Evolutionary conservation across 2,113 vertebrate species (phyloP), one percentile per base, ranked within the genome.

Genomic region (Nymphicus hollandicus): DNA sequence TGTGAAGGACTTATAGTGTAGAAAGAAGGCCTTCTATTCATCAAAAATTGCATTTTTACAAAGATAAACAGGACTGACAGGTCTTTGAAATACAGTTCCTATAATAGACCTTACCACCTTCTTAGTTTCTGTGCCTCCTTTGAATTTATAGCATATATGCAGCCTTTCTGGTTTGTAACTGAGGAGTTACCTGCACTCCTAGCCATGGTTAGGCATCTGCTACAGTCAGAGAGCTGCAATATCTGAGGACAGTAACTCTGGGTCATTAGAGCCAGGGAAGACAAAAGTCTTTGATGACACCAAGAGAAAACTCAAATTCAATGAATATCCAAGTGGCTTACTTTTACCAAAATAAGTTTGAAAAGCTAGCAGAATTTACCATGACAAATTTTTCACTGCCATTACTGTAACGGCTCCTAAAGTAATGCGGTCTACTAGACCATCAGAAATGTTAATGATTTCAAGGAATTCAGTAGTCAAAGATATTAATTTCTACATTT

Each of bases 121-220:
- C 28, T 60, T n/a, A 24, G 9, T 41, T 89, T 71, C 8, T 41
- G 19, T 66, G 81, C 3, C 31, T 70, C 58, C 41, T 23, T 27
- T 24, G 53, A 24, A 33, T 0, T 69, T 46, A 28, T 25, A 58
- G 66, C 2, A 0, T 17, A n/a, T 6, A 3, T 18, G 44, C 15
- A 47, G 7, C 11, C 20, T 58, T 82, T 47, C 58, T 72, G 33
- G 5, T 55, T 68, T 49, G 5, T 41, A 37, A 1, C 13, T 69
- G 39, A 79, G 17, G 49, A 52, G 9, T 44, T 60, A 17, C 19
- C 3, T 4, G 0, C 23, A 31, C 3, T 43, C 11, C 24, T 17
- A 52, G 15, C 25, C 8, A 29, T 17, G 15, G 4, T 22, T 44
- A 41, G 71, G 6, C 11, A n/a, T 28, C 11, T 61, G 13, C 14